Base-by-base conservation (phyloP, 2,797 vertebrate genomes). In the Benthosema pterotum region DNA sequence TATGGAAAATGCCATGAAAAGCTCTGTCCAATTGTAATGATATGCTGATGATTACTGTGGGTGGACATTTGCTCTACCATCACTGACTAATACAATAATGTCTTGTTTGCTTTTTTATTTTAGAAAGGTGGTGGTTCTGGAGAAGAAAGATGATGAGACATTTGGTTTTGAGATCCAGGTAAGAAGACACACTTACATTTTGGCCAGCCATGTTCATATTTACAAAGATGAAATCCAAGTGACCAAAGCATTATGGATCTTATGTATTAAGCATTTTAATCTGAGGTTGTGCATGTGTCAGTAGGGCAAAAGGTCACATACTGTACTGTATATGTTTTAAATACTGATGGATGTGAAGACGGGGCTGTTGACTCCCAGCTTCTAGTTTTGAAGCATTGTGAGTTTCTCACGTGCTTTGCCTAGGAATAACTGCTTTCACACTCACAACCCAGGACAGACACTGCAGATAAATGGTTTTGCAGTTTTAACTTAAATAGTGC, bases 151-250 rank as follows among this genome's bases (percentile, higher is more conserved):
- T 0, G 93, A 93, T 18, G 95, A 97, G 75, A 85, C 94, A 0
- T 98, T 97, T 2, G 97, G 97, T 42, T 99, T 99, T 66, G 97
- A 99, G 89, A 97, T 99, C 81, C 96, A 98, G 96, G 97, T 98
- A 85, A 91, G 92, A 72, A 32, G 64, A 75, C 77, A 65, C 72
- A 74, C 75, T 65, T 19, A 25, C 3, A 25, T 25, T 4, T 12
- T n/a, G 51, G 51, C 53, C 9, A 47, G 55, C 77, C 25, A 1
- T 0, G 28, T 15, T 2, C 67, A 11, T 17, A 9, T 46, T 46
- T 22, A n/a, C 54, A 11, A 43, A 15, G 42, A 66, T 59, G n/a
- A 11, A 69, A 22, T 60, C 57, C 7, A 42, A 57, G 43, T 3
- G 14, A 47, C 65, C 61, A 18, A 60, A 56, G 45, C 16, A 1